Evolutionary conservation across 2,797 vertebrate genomes (phyloP), one percentile per base, ranked within the genome.

Genomic region (Girardinus metallicus): DNA sequence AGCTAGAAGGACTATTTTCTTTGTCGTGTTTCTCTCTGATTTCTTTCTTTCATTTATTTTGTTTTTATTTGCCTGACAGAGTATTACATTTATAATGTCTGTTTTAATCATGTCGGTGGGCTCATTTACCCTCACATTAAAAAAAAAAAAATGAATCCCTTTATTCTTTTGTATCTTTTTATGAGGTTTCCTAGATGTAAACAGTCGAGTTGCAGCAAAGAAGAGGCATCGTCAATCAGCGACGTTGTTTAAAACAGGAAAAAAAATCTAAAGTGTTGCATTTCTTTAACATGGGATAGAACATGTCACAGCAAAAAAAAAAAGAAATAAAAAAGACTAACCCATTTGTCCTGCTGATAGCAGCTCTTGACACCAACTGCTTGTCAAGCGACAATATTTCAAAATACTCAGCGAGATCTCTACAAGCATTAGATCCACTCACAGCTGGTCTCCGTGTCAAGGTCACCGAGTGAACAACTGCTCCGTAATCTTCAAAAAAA

Each of bases 401-500:
- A 87, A 78, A 86, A 87, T 75, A 41, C 39, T 68, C 74, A 83
- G 75, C 11, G 10, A 78, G 83, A 89, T 51, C 78, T 85, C 82
- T 85, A 71, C 21, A 29, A 41, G 75, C 82, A 83, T 85, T 34
- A 74, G 87, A 86, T 79, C 87, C 26, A 23, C 85, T 90, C 90
- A 87, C 88, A 91, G 91, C 87, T 88, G 85, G 87, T 86, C 84
- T 83, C 80, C 46, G 41, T 86, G 85, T 88, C 77, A 18, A 89
- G 90, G 85, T 91, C 90, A 92, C 75, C 75, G 75, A 83, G 91
- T 89, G 83, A 93, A 89, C 84, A 90, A 89, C 82, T 43, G 46
- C 86, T 53, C 85, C 80, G 89, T 89, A 93, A 90, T 88, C 89
- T 91, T 93, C 73, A 86, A 90, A 90, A 93, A 53, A 87, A 82